phyloP scores from a whole-genome alignment of 2,888 invertebrate genomes.

The Macaria notata region DNA sequence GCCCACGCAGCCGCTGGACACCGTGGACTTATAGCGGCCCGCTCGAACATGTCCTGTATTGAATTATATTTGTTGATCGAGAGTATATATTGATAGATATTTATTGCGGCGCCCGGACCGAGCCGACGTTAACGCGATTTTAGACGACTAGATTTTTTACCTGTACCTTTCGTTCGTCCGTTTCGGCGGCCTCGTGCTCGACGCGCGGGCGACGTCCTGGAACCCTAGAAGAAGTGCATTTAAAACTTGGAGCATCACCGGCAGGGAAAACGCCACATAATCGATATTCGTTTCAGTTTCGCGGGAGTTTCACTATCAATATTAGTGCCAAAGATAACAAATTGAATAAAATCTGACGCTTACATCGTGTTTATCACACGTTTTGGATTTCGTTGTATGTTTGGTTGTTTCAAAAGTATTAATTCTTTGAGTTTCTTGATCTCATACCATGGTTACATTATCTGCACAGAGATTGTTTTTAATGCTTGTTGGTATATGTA shows the following conservation, averaged over 20 bases:
- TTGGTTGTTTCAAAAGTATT: constrained; percentile 16
- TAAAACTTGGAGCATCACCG: constrained; percentile 58
- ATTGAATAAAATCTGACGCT: constrained; percentile 30
- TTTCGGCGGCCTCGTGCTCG: constrained; percentile 54
- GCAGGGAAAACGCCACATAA: constrained; percentile 61
- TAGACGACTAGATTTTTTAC: constrained; percentile 44
- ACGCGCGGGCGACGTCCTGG: constrained; percentile 52
- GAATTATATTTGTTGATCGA: constrained; percentile 76
- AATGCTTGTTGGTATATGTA: too few relatives aligned
- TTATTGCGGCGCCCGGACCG: constrained; percentile 66
- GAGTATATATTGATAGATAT: constrained; percentile 76
- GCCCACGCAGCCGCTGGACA: constrained; percentile 88
- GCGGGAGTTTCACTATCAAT: constrained; percentile 31
- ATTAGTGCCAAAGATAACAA: constrained; percentile 56
- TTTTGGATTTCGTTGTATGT: constrained; percentile 7
- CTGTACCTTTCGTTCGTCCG: constrained; percentile 48
- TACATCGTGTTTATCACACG: constrained; percentile 13
- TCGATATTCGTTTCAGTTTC: constrained; percentile 33
- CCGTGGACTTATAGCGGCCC: constrained; percentile 88
- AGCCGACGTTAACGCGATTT: constrained; percentile 38
- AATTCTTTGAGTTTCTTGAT: constrained; percentile 14
- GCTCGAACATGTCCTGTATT: too few relatives aligned
- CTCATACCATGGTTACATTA: constrained; percentile 10
- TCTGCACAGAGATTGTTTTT: too few relatives aligned
- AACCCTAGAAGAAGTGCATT: constrained; percentile 63